Evolutionary conservation across 2,797 vertebrate species (phyloP).

Genomic region (Erpetoichthys calabaricus): DNA sequence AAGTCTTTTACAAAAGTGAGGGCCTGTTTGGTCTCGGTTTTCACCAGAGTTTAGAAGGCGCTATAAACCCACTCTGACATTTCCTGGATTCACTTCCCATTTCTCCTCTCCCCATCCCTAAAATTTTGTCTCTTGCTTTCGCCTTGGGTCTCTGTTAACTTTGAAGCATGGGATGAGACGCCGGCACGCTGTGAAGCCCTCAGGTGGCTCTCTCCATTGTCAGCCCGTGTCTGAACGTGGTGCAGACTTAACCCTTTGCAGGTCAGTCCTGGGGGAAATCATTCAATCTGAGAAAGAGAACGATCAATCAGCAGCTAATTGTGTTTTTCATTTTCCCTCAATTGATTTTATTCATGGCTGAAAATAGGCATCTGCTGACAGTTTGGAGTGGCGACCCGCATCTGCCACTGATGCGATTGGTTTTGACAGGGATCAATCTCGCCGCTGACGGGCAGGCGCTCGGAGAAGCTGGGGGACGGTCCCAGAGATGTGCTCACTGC

Average conservation of each 20-base stretch:
- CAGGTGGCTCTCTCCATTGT: not conserved
- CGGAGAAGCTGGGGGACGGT: conserved; percentile 17
- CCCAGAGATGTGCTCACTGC: conserved; percentile 6
- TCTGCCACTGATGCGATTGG: conserved; percentile 31
- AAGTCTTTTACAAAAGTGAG: too few relatives aligned
- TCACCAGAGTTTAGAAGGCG: too few relatives aligned
- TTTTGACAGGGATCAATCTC: conserved; percentile 47
- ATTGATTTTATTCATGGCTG: conserved; percentile 41
- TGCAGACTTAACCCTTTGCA: conserved; percentile 24
- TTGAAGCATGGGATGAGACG: not conserved
- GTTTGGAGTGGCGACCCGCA: conserved; percentile 17
- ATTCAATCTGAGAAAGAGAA: conserved; percentile 42
- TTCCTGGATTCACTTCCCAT: too few relatives aligned
- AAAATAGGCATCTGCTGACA: conserved; percentile 25
- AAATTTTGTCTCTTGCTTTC: too few relatives aligned
- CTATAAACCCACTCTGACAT: too few relatives aligned
- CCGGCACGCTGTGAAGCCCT: too few relatives aligned
- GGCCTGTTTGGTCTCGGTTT: too few relatives aligned
- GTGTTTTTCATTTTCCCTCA: conserved; percentile 30
- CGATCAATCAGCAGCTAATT: conserved; percentile 41
- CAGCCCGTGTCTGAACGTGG: not conserved
- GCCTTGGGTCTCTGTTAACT: too few relatives aligned
- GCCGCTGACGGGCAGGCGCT: conserved; percentile 26
- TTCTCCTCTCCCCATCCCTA: too few relatives aligned
- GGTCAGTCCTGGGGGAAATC: conserved; percentile 30